Conservation (phyloP, 2,797 vertebrate species). For the Tapera naevia region DNA sequence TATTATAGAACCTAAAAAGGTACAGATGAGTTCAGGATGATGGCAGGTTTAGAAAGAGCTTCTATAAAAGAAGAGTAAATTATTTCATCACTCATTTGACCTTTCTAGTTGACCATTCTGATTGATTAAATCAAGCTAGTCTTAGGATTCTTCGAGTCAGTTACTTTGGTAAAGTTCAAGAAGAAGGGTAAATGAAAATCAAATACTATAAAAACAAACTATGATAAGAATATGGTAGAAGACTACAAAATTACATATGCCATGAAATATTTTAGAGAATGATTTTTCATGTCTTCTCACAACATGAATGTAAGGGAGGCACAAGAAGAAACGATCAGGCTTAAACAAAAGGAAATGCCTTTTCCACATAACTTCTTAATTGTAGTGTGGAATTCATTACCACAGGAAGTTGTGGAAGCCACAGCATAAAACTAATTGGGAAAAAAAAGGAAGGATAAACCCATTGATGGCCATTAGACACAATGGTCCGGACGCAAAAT, state of each 20-base stretch:
- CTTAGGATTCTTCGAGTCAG: neutral
- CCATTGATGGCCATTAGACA: neutral
- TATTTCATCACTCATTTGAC: neutral
- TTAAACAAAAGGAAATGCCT: constrained; percentile 35
- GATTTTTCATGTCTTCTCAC: neutral
- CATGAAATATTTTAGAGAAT: neutral
- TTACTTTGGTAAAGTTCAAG: neutral
- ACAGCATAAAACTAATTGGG: neutral
- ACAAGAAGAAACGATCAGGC: neutral
- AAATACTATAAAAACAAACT: neutral
- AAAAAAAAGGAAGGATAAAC: neutral
- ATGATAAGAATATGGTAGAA: neutral
- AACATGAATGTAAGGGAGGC: neutral
- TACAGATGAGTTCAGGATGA: neutral
- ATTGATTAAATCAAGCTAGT: neutral
- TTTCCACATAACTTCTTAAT: constrained; percentile 13
- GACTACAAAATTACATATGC: neutral
- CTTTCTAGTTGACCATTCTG: neutral
- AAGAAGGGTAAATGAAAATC: neutral
- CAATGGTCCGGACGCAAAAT: constrained; percentile 23
- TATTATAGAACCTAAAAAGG: neutral
- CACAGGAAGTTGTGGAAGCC: constrained; percentile 12
- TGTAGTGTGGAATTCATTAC: constrained; percentile 22
- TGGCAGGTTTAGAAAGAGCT: neutral
- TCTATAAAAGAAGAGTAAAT: neutral